Percentiles rank a stretch among this genome's conserved stretches.
Evolutionary conservation across 2,113 vertebrate genomes (phyloP).

Genomic region (Pteruthius melanotis): DNA sequence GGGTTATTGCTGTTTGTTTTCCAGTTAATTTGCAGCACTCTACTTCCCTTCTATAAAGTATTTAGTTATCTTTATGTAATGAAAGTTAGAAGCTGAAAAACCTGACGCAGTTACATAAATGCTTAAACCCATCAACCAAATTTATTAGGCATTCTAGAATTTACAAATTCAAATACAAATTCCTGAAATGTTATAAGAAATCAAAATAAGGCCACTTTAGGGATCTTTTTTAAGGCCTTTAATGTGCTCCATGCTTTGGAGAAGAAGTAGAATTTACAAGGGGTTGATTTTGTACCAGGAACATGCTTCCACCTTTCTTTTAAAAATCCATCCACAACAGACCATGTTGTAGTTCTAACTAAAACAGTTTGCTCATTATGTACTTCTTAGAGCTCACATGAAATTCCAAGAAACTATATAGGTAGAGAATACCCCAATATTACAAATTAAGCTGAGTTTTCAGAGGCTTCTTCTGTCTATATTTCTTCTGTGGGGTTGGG

Average conservation of each 20-base stretch:
- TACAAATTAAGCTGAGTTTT: not conserved
- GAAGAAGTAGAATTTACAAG: not conserved
- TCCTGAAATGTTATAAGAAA: not conserved
- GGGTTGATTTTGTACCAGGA: not conserved
- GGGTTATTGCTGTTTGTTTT: not conserved
- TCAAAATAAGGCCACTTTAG: not conserved
- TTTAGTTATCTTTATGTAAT: not conserved
- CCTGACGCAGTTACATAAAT: not conserved
- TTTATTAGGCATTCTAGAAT: not conserved
- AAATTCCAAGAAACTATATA: not conserved
- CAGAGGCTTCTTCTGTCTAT: not conserved
- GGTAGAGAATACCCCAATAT: not conserved
- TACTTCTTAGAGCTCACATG: not conserved
- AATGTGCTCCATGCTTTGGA: not conserved
- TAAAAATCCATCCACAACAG: not conserved
- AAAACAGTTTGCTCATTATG: not conserved
- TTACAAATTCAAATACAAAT: not conserved
- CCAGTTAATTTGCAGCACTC: not conserved
- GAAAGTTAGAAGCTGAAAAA: slow-evolving; percentile 10
- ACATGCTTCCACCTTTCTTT: not conserved
- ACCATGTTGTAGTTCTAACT: not conserved
- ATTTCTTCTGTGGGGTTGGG: not conserved
- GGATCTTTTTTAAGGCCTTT: not conserved
- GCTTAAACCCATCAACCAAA: not conserved
- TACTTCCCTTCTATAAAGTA: not conserved